Percentiles rank a stretch among this genome's conserved stretches.
phyloP scores from a whole-genome alignment of 1,140 invertebrate genomes.

The Zaprionus capensis region DNA sequence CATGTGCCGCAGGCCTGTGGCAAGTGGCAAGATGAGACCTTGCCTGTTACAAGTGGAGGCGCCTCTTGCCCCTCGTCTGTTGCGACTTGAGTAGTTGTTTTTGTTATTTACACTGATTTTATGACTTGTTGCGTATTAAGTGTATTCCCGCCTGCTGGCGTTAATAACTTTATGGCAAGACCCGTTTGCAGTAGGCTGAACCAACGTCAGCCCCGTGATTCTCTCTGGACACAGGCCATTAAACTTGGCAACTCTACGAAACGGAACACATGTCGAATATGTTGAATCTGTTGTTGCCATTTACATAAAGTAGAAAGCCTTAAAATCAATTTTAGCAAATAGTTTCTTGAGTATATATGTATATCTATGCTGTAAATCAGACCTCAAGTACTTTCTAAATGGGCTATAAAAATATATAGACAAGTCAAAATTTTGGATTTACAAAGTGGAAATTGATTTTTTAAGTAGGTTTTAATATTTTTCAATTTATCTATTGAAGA shows the following conservation, averaged over 20 bases:
- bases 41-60: conserved; percentile 9
- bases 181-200: background rate
- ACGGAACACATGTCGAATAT: background rate
- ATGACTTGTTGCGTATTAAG: conserved; percentile 61
- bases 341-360: background rate
- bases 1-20: conserved; percentile 2
- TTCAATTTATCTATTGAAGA: background rate
- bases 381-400: background rate
- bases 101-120: conserved; percentile 55
- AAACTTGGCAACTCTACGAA: background rate
- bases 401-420: background rate
- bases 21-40: conserved; percentile 11
- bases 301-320: background rate
- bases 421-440: background rate
- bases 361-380: background rate
- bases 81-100: conserved; percentile 14
- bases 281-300: background rate
- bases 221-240: background rate
- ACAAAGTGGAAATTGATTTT: background rate
- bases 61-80: background rate
- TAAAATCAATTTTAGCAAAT: background rate
- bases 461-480: background rate
- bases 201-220: background rate
- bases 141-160: background rate
- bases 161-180: conserved; percentile 6